A percentile compares a stretch with the other conserved stretches of the same genome.
Evolutionary conservation across 2,888 invertebrate genomes (phyloP).

Genomic region (Aporophyla nigra): DNA sequence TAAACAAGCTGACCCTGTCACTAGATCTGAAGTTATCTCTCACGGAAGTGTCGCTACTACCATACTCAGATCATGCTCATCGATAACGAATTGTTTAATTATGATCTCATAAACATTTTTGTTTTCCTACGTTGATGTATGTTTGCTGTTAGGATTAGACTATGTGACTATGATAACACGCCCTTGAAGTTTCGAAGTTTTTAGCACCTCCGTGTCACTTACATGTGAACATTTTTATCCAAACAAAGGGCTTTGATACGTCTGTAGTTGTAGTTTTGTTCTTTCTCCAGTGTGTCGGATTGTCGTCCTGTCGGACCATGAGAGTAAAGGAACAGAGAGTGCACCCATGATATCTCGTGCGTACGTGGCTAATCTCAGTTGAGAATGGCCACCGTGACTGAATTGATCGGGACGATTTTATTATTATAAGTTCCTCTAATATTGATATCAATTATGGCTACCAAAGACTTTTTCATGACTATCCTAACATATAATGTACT

Average conservation of each 20-base stretch:
- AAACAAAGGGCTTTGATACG: background rate
- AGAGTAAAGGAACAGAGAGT: background rate
- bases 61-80: slow-evolving; percentile 40
- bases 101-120: slow-evolving; percentile 56
- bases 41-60: slow-evolving; percentile 47
- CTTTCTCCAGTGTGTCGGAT: background rate
- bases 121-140: slow-evolving; percentile 47
- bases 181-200: slow-evolving; percentile 22
- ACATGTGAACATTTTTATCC: slow-evolving; percentile 9
- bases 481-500: background rate
- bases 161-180: slow-evolving; percentile 39
- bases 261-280: background rate
- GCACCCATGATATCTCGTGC: too few species aligned
- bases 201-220: slow-evolving; percentile 27
- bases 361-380: background rate
- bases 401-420: background rate
- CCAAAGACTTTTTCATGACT: background rate
- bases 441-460: slow-evolving; percentile 10
- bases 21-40: slow-evolving; percentile 37
- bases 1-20: slow-evolving; percentile 32
- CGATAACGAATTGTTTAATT: slow-evolving; percentile 47
- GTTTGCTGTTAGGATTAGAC: slow-evolving; percentile 39
- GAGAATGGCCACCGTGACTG: background rate
- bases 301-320: background rate
- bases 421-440: background rate